Conservation (phyloP, 2,797 vertebrate species). For the Sitta carolinensis region DNA sequence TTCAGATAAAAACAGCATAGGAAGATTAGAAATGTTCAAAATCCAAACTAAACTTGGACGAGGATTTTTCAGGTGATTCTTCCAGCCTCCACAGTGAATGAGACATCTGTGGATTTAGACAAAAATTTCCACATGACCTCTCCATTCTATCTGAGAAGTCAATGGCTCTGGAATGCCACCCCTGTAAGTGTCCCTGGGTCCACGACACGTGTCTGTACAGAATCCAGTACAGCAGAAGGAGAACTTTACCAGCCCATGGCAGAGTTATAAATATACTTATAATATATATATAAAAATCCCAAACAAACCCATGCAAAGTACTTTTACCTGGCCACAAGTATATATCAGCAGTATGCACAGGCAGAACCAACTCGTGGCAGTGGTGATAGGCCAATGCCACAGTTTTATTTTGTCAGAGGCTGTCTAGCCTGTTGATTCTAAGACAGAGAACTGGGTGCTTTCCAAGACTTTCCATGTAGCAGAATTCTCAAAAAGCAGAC, state of each 20-base stretch:
- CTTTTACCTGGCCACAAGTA: not conserved
- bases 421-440: not conserved
- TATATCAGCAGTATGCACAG: not conserved
- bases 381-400: not conserved
- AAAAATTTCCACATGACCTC: not conserved
- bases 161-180: accelerated
- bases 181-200: not conserved
- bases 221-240: not conserved
- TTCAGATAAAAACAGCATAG: not conserved
- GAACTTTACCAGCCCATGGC: not conserved
- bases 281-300: not conserved
- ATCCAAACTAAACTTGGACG: not conserved
- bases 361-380: not conserved
- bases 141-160: not conserved
- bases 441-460: not conserved
- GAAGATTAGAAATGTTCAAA: not conserved
- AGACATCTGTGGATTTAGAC: not conserved
- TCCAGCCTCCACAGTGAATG: not conserved
- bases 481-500: not conserved
- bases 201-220: not conserved
- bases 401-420: not conserved
- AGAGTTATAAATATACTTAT: not conserved
- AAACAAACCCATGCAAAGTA: not conserved
- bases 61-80: not conserved
- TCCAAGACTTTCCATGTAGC: not conserved